Percentiles rank a stretch among this genome's conserved stretches.
Evolutionary conservation across 2,113 vertebrate species (phyloP).

Genomic region (Nycticebus coucang): DNA sequence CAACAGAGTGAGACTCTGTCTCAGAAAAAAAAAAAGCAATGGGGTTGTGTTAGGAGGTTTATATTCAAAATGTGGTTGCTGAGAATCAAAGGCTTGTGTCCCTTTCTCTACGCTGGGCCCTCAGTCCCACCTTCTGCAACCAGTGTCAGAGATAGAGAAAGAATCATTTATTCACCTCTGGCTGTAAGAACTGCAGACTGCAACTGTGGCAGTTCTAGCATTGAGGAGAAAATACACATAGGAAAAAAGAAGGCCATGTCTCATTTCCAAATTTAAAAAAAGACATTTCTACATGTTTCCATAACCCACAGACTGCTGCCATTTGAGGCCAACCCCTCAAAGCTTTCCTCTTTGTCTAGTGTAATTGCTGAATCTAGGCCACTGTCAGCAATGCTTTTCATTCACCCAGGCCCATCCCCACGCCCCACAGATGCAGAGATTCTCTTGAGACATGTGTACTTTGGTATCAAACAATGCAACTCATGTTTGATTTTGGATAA

Average conservation of each 20-base stretch:
- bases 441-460: constrained; percentile 63
- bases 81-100: background rate
- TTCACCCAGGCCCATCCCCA: constrained; percentile 60
- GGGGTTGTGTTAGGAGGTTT: too few relatives aligned
- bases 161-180: constrained; percentile 45
- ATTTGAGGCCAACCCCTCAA: constrained; percentile 59
- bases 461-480: constrained; percentile 67
- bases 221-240: constrained; percentile 51
- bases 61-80: background rate
- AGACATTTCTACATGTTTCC: constrained; percentile 74
- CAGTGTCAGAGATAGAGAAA: background rate
- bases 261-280: constrained; percentile 71
- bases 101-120: background rate
- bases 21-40: too few relatives aligned
- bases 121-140: background rate
- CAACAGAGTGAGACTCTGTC: too few relatives aligned
- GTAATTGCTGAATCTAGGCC: constrained; percentile 43
- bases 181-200: constrained; percentile 34
- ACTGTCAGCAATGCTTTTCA: constrained; percentile 50
- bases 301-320: constrained; percentile 61
- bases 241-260: constrained; percentile 68
- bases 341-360: constrained; percentile 60
- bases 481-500: constrained; percentile 79
- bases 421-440: constrained; percentile 56
- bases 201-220: constrained; percentile 56